Evolutionary conservation across 2,113 vertebrate species (phyloP).

Genomic region (Cichladusa arquata): DNA sequence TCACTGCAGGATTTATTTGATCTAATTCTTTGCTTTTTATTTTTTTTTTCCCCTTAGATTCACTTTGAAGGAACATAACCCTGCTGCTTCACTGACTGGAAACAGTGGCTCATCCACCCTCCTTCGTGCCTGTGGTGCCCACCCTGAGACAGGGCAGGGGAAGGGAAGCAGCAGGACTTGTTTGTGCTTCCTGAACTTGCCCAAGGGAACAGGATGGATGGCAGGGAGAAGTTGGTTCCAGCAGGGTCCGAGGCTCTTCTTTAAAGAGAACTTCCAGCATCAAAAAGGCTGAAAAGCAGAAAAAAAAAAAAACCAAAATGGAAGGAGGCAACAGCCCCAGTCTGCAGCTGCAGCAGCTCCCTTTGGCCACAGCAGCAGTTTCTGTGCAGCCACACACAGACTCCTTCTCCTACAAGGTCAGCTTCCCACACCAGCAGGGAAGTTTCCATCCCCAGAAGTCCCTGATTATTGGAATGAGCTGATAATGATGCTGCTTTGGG

Average conservation of each 20-base stretch:
- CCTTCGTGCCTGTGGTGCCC: not conserved
- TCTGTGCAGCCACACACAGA: conserved; percentile 45
- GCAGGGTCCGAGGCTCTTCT: not conserved
- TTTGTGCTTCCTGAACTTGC: not conserved
- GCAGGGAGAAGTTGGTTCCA: not conserved
- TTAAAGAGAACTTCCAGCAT: not conserved
- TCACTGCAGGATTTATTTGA: not conserved
- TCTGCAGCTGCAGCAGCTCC: conserved; percentile 68
- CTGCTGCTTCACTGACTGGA: not conserved
- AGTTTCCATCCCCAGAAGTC: not conserved
- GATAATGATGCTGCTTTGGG: not conserved
- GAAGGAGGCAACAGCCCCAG: conserved; percentile 41
- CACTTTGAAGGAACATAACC: not conserved
- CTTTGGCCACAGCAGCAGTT: conserved; percentile 16
- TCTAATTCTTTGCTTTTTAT: not conserved
- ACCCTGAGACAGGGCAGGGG: not conserved
- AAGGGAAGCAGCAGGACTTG: not conserved
- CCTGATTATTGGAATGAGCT: not conserved
- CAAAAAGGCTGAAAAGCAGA: not conserved
- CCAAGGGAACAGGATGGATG: not conserved
- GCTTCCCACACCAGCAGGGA: not conserved
- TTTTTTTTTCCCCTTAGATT: not conserved
- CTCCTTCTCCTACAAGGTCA: conserved; percentile 81
- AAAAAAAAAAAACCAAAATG: conserved; percentile 35
- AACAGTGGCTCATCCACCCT: not conserved